Base-by-base conservation (phyloP, 2,113 vertebrate species). In the rabbit (Oryctolagus cuniculus) region DNA sequence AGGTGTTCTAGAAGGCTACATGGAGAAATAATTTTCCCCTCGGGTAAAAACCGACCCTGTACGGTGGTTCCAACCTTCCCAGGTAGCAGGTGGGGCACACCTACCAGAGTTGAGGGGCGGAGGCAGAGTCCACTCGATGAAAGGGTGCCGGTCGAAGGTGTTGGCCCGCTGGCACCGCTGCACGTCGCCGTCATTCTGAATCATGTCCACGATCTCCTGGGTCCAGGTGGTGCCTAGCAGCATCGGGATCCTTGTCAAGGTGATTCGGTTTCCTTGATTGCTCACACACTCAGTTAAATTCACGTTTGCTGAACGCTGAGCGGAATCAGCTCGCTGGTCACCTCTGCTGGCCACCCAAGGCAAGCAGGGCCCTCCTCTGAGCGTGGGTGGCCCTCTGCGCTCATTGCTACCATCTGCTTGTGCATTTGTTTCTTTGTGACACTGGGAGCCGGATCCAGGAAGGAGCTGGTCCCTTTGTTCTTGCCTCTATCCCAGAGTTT, bases 141-240 rank as follows among this genome's bases (percentile, higher is more conserved):
- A 98, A 87, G 98, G 98, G 0, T 98, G 98, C 1, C 98, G 95
- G 36, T 87, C 97, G 89, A 94, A 98, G 55, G 93, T 98, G 44
- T 92, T 97, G n/a, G 95, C 94, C 0, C 97, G 96, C 95, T 92
- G 97, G 27, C 98, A 98, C 67, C 97, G 98, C 73, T 98, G 94
- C 64, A 44, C 53, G 31, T 98, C 97, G 55, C 97, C 98, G 0
- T 97, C 96, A 29, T 98, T 96, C 75, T 98, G 98, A 86, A 98
- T 96, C 98, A 98, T 97, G 85, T 98, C 98, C 90, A 98, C 98
- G 78, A 98, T 98, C 90, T 98, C 98, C 80, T 98, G 98, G 36
- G 97, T 98, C 98, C 98, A 98, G 22, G 98, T 98, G 34, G 98
- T 98, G 77, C 98, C 98, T 98, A 81, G 87, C 97, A 98, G 85